Evolutionary conservation across 2,797 vertebrate species (phyloP), one percentile per base, ranked within the genome.

Genomic region (Adrianichthys oophorus): DNA sequence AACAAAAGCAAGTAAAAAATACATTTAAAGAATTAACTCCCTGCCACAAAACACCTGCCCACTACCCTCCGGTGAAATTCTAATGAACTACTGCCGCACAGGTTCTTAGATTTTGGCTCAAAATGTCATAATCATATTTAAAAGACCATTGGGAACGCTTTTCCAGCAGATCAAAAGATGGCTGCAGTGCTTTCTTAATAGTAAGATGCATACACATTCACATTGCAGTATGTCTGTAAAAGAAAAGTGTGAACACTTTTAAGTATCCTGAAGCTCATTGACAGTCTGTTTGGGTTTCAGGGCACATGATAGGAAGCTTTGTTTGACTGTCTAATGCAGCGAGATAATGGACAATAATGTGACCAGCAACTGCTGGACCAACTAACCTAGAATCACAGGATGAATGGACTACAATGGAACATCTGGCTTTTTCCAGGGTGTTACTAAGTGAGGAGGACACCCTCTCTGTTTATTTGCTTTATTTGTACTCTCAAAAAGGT

Each of bases 251-350:
- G 57, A 79, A 67, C 59, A 56, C 57, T 62, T 53, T 64, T 1
- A 1, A 51, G 52, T 51, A 48, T 64, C 55, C 15, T 65, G 68
- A 64, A 48, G 23, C 49, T 47, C 42, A 26, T 64, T 2, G 17
- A 55, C 19, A 21, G 49, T 54, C 32, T 84, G 72, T 84, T 76
- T 85, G 76, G 76, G 72, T 74, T 82, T 56, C 4, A 17, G n/a
- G 70, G 57, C 74, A 78, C 65, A 56, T 76, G 78, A 78, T 63
- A 41, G 0, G 14, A 60, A 41, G 41, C 17, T 68, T 59, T 86
- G 83, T 88, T 86, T 87, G 82, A 72, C 73, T 69, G 78, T 87
- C 57, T 83, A 85, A 84, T 85, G 65, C 56, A 72, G 76, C 62
- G 66, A 77, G 75, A 82, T 86, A 80, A 85, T 86, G 84, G 81